Evolutionary conservation across 2,113 vertebrate genomes (phyloP).

Genomic region (Clupea harengus): DNA sequence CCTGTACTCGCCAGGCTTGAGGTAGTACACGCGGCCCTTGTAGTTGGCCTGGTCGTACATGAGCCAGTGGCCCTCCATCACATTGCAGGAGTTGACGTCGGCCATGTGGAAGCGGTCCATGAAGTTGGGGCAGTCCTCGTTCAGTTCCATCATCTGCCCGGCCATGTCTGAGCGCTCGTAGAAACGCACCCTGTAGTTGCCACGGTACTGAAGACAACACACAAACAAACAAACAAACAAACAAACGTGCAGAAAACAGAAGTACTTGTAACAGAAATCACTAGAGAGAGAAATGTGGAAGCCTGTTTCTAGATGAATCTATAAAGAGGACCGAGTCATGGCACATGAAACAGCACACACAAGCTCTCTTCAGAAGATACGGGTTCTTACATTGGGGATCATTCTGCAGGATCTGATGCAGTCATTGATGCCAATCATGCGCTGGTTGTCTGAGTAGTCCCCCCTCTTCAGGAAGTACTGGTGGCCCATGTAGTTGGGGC

Average conservation of each 20-base stretch:
- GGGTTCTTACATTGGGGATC: conserved; percentile 3
- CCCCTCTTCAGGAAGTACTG: conserved; percentile 65
- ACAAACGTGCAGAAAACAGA: background rate
- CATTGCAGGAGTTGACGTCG: background rate
- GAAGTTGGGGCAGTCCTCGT: background rate
- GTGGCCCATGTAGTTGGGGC: conserved; percentile 56
- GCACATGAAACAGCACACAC: background rate
- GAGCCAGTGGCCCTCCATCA: conserved; percentile 29
- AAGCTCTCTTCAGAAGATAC: background rate
- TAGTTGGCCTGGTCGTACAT: conserved; percentile 3
- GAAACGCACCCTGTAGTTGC: conserved; percentile 56
- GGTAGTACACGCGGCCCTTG: background rate
- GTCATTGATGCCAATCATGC: conserved; percentile 64
- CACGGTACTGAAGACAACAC: conserved; percentile 18
- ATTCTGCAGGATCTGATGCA: conserved; percentile 66
- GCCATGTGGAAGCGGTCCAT: background rate
- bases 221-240: background rate
- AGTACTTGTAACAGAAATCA: background rate
- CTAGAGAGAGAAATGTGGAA: background rate
- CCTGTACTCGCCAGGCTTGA: conserved; percentile 17
- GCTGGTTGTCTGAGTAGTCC: conserved; percentile 62
- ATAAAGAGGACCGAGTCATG: background rate
- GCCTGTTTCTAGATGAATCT: background rate
- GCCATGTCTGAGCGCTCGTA: background rate
- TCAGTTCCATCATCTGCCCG: background rate